Evolutionary conservation across 1,140 invertebrate genomes (phyloP).

Genomic region (Drosophila willistoni): DNA sequence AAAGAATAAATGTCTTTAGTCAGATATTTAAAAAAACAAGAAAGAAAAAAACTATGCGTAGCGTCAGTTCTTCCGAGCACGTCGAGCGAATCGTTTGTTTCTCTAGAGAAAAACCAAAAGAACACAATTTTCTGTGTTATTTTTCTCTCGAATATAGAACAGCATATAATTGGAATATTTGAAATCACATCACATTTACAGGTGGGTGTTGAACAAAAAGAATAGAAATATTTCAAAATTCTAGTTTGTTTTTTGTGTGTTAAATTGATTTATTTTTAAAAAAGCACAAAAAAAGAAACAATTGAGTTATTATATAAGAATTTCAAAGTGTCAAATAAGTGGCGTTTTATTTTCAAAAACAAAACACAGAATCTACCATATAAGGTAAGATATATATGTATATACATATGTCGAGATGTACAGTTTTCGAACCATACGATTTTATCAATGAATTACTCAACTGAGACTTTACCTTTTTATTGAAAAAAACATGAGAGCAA

Average conservation of each 20-base stretch:
- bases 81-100: slow-evolving; percentile 37
- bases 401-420: slow-evolving; percentile 30
- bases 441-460: slow-evolving; percentile 68
- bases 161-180: slow-evolving; percentile 45
- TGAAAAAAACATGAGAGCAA: slow-evolving; percentile 35
- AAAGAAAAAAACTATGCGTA: slow-evolving; percentile 42
- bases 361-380: slow-evolving; percentile 28
- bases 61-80: slow-evolving; percentile 54
- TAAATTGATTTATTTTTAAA: background rate
- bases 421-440: background rate
- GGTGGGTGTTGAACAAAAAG: slow-evolving; percentile 51
- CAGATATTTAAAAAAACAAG: slow-evolving; percentile 40
- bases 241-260: no score
- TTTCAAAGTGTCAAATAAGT: slow-evolving; percentile 30
- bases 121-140: background rate
- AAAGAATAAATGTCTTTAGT: slow-evolving; percentile 29
- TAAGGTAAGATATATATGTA: background rate
- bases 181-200: slow-evolving; percentile 50
- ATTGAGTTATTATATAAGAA: slow-evolving; percentile 63
- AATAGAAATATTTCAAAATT: background rate
- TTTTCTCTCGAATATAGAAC: slow-evolving; percentile 24
- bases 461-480: background rate
- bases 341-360: background rate
- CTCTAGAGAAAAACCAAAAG: background rate
- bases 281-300: slow-evolving; percentile 43